Conservation (phyloP, 2,888 invertebrate genomes). For the Euproctis similis region DNA sequence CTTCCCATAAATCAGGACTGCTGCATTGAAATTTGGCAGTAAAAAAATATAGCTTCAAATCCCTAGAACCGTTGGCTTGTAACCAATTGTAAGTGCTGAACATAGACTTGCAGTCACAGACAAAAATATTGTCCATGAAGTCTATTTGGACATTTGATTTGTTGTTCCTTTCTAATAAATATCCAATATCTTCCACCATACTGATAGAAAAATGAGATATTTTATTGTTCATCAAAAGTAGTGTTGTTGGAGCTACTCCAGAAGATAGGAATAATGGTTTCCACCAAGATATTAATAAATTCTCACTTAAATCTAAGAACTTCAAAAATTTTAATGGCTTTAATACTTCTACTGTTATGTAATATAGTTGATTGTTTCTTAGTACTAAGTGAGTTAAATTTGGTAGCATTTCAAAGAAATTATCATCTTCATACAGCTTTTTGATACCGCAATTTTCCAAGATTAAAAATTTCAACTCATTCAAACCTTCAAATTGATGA, state of each 20-base stretch:
- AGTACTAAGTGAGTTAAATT: constrained; percentile 68
- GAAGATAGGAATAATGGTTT: constrained; percentile 60
- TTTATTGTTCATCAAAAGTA: constrained; percentile 71
- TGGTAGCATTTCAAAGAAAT: constrained; percentile 68
- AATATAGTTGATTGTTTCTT: constrained; percentile 62
- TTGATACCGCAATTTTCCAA: constrained; percentile 70
- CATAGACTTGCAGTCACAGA: constrained; percentile 71
- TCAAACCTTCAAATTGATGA: constrained; percentile 63
- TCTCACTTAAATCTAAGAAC: constrained; percentile 68
- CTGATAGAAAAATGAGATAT: constrained; percentile 69
- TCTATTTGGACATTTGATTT: constrained; percentile 48
- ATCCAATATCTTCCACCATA: constrained; percentile 75
- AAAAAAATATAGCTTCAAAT: constrained; percentile 45
- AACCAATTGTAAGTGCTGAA: constrained; percentile 58
- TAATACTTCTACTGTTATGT: constrained; percentile 55
- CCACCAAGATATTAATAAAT: constrained; percentile 72
- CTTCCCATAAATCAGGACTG: constrained; percentile 64
- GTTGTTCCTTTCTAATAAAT: constrained; percentile 46
- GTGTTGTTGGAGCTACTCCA: constrained; percentile 48
- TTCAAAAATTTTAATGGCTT: constrained; percentile 55
- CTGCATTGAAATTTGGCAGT: constrained; percentile 56
- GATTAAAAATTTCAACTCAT: constrained; percentile 60
- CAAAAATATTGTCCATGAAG: constrained; percentile 70
- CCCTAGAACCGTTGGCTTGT: constrained; percentile 46
- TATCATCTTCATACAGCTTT: constrained; percentile 51